Conservation (phyloP, 2,113 vertebrate species). For the Amphilophus citrinellus region DNA sequence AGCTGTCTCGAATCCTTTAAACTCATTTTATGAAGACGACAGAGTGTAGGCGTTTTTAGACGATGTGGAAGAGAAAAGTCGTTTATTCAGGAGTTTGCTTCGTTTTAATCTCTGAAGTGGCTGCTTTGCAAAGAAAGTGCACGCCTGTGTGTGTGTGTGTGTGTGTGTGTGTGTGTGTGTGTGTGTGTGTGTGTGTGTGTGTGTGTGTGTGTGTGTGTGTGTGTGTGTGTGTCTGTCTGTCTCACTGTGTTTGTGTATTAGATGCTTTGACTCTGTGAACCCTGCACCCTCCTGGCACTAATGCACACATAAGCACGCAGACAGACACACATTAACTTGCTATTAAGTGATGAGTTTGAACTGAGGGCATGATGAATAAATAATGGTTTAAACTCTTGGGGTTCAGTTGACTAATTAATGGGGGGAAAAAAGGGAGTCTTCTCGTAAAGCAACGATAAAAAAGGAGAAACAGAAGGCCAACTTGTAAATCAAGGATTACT, state of each 20-base stretch:
- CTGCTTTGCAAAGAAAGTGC: conserved; percentile 20
- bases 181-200: not conserved
- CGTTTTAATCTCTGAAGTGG: conserved; percentile 24
- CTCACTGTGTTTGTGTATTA: not conserved
- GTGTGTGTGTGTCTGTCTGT: not conserved
- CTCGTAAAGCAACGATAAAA: conserved; percentile 44
- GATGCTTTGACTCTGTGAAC: conserved; percentile 48
- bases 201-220: not conserved
- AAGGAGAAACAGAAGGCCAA: conserved; percentile 38
- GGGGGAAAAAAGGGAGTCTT: conserved; percentile 34
- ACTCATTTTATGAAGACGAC: conserved; percentile 29
- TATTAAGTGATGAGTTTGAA: conserved; percentile 51
- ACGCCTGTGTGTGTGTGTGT: not conserved
- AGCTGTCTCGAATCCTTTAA: conserved; percentile 27
- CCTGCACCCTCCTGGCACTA: conserved; percentile 20
- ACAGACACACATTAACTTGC: conserved; percentile 14
- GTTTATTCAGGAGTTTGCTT: conserved; percentile 5
- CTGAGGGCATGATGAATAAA: conserved; percentile 68
- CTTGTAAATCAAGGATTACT: conserved; percentile 42
- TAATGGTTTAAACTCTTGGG: conserved; percentile 67
- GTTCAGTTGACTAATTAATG: conserved; percentile 67
- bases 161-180: not conserved
- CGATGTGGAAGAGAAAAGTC: conserved; percentile 12
- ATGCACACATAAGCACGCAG: not conserved
- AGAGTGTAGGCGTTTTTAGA: conserved; percentile 36